Evolutionary conservation across 2,113 vertebrate genomes (phyloP).

Genomic region (Desmodus rotundus): DNA sequence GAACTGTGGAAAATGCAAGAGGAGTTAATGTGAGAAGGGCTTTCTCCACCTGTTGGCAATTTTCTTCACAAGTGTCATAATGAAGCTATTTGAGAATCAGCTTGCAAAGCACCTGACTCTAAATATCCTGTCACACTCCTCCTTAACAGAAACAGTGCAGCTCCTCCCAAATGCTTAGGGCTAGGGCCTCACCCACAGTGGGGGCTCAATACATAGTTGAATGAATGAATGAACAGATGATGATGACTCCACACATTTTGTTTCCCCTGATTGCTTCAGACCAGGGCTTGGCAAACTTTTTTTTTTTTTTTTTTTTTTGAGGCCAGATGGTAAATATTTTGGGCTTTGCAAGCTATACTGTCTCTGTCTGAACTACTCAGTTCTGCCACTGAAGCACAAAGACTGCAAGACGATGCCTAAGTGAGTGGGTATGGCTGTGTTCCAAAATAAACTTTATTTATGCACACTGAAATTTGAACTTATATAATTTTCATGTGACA

Average conservation of each 20-base stretch:
- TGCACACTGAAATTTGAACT: neutral
- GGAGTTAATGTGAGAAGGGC: neutral
- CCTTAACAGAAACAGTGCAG: neutral
- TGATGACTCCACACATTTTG: neutral
- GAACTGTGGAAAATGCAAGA: neutral
- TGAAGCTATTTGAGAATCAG: constrained; percentile 45
- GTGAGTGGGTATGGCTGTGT: neutral
- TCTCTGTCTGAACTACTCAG: neutral
- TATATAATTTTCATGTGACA: neutral
- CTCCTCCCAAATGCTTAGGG: neutral
- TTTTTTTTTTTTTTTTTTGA: neutral
- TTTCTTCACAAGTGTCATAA: constrained; percentile 35
- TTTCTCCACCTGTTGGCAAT: neutral
- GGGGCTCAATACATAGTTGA: neutral
- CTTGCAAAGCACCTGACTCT: constrained; percentile 34
- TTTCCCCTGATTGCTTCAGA: neutral
- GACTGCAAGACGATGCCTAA: neutral
- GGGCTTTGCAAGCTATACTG: neutral
- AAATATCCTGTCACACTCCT: neutral
- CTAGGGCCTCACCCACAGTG: neutral
- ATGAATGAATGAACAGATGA: neutral
- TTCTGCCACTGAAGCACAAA: neutral
- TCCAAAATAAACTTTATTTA: neutral
- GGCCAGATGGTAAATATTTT: neutral
- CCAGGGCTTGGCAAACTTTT: neutral